Percentiles rank a stretch among this genome's conserved stretches.
phyloP scores from a whole-genome alignment of 1,140 invertebrate genomes.

The Eueides isabella region DNA sequence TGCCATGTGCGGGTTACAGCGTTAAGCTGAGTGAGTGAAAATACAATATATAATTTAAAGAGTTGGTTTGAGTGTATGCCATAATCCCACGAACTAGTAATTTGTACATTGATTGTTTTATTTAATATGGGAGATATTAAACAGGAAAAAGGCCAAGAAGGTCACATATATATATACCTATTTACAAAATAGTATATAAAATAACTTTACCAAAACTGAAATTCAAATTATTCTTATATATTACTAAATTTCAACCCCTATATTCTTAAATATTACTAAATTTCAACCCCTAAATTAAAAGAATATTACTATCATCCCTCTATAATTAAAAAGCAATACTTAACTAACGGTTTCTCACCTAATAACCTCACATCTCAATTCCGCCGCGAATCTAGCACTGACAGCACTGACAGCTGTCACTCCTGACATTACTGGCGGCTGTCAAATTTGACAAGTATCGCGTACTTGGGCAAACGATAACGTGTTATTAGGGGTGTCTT shows the following conservation, averaged over 20 bases:
- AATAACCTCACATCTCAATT: slow-evolving; percentile 5
- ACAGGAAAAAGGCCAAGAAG: too few relatives aligned
- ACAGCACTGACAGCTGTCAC: slow-evolving; percentile 25
- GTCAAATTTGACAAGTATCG: slow-evolving; percentile 30
- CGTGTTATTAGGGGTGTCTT: slow-evolving; percentile 29
- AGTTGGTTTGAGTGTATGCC: too few relatives aligned
- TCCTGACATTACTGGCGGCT: slow-evolving; percentile 22
- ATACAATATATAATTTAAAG: too few relatives aligned
- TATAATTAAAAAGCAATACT: slow-evolving; percentile 15
- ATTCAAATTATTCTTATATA: neutral
- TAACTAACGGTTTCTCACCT: neutral
- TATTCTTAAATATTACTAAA: neutral
- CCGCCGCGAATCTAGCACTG: slow-evolving; percentile 13
- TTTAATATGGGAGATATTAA: too few relatives aligned
- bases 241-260: neutral
- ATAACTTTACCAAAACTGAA: neutral
- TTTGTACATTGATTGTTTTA: too few relatives aligned
- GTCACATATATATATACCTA: too few relatives aligned
- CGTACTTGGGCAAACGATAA: slow-evolving; percentile 21
- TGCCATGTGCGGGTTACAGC: too few relatives aligned
- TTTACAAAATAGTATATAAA: neutral
- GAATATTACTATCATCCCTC: neutral
- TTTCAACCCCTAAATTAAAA: neutral
- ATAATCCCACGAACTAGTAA: too few relatives aligned
- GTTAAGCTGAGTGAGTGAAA: too few relatives aligned